A percentile compares a stretch with the other conserved stretches of the same genome.
Evolutionary conservation across 2,888 invertebrate genomes (phyloP).

Genomic region (Sylvicola cinctus): DNA sequence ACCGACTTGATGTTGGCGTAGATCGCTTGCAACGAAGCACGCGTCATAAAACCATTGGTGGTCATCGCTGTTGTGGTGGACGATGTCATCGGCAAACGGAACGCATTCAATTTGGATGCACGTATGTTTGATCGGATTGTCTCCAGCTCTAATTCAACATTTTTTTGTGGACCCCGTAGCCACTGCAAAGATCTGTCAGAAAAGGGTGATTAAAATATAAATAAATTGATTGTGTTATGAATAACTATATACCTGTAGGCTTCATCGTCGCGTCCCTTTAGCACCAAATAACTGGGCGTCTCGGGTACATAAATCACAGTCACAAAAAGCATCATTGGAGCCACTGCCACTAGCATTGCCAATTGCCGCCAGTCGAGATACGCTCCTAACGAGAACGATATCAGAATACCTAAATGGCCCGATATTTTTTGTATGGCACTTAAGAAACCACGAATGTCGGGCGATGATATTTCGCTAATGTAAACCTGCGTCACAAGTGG

Average conservation of each 20-base stretch:
- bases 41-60: conserved; percentile 3
- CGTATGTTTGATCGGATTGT: conserved; percentile 47
- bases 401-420: conserved; percentile 65
- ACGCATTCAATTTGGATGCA: conserved; percentile 15
- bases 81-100: conserved; percentile 9
- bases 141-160: conserved; percentile 52
- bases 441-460: conserved; percentile 66
- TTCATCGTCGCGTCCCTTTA: conserved; percentile 54
- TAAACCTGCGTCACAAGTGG: too few relatives aligned
- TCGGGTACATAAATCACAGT: conserved; percentile 67
- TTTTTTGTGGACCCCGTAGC: conserved; percentile 63
- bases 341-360: conserved; percentile 57
- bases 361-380: conserved; percentile 69
- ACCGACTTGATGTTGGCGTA: conserved; percentile 7
- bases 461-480: conserved; percentile 77
- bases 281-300: conserved; percentile 66
- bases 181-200: conserved; percentile 41
- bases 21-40: conserved; percentile 22
- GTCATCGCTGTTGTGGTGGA: conserved; percentile 27
- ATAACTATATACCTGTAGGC: conserved; percentile 25
- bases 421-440: conserved; percentile 73
- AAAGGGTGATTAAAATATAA: neutral
- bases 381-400: conserved; percentile 66
- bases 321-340: conserved; percentile 55
- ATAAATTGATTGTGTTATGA: neutral